phyloP scores from a whole-genome alignment of 1,140 invertebrate species.

The Helicoverpa armigera region DNA sequence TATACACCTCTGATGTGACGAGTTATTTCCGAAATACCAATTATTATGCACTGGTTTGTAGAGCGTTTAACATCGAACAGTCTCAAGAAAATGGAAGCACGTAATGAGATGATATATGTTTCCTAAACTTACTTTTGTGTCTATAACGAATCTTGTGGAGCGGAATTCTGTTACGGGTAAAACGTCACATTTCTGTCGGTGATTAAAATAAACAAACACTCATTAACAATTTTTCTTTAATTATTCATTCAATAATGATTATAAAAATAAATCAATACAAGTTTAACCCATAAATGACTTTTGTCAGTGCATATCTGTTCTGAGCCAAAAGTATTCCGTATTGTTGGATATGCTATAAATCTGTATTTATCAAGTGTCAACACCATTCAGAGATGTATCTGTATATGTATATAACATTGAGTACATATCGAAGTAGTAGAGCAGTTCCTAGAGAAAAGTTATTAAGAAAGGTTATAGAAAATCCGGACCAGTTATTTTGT shows the following conservation, averaged over 20 bases:
- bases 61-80: constrained; percentile 52
- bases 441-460: too few relatives aligned
- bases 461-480: too few relatives aligned
- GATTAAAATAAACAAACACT: background rate
- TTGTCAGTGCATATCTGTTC: too few relatives aligned
- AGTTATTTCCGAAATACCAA: constrained; percentile 58
- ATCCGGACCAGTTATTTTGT: too few relatives aligned
- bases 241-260: background rate
- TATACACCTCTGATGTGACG: constrained; percentile 59
- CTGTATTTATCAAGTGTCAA: too few relatives aligned
- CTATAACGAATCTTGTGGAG: background rate
- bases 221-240: background rate
- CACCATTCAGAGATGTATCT: too few relatives aligned
- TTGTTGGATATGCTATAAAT: too few relatives aligned
- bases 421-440: too few relatives aligned
- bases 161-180: background rate
- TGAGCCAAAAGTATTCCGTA: too few relatives aligned
- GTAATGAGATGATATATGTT: background rate
- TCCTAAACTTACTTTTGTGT: background rate
- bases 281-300: too few relatives aligned
- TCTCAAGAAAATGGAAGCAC: background rate
- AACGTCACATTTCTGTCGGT: background rate
- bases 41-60: constrained; percentile 59
- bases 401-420: too few relatives aligned
- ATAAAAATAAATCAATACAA: background rate